These are phyloP conservation scores for Carollia perspicillata DNA, from an alignment of 2,113 vertebrate species.

Conservation along the genomic window DNA sequence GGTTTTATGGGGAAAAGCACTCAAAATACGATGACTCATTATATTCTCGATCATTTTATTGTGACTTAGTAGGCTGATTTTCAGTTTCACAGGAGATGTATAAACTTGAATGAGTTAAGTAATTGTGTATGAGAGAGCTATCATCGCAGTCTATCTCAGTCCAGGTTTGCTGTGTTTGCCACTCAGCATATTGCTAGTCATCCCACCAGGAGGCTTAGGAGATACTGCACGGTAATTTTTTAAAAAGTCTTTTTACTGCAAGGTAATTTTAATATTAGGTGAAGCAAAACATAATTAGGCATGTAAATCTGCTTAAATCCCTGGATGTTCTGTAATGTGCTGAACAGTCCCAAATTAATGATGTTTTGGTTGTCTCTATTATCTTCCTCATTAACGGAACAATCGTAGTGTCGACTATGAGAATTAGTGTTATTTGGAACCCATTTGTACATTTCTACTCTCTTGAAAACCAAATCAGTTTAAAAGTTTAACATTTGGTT, in stretches of 20 bases:
- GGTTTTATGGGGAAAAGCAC: not conserved
- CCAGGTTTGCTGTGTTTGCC: not conserved
- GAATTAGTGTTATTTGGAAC: not conserved
- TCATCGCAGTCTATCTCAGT: not conserved
- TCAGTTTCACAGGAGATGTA: not conserved
- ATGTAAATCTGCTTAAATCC: constrained; percentile 8
- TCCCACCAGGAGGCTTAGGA: not conserved
- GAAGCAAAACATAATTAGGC: constrained; percentile 43
- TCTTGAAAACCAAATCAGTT: not conserved
- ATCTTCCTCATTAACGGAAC: not conserved
- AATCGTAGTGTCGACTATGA: not conserved
- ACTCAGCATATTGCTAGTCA: not conserved
- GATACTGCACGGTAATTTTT: constrained; percentile 7
- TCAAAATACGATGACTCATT: not conserved
- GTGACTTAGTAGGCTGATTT: not conserved
- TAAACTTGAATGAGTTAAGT: not conserved
- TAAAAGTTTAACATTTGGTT: not conserved
- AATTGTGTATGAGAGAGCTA: not conserved
- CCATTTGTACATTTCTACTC: not conserved
- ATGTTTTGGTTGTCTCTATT: constrained; percentile 18
- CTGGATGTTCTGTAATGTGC: not conserved
- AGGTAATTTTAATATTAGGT: constrained; percentile 47
- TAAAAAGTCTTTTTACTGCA: not conserved
- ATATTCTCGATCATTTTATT: constrained; percentile 11
- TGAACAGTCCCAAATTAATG: not conserved